Evolutionary conservation across 1,140 invertebrate genomes (phyloP).

Genomic region (Drosophila sucinea): DNA sequence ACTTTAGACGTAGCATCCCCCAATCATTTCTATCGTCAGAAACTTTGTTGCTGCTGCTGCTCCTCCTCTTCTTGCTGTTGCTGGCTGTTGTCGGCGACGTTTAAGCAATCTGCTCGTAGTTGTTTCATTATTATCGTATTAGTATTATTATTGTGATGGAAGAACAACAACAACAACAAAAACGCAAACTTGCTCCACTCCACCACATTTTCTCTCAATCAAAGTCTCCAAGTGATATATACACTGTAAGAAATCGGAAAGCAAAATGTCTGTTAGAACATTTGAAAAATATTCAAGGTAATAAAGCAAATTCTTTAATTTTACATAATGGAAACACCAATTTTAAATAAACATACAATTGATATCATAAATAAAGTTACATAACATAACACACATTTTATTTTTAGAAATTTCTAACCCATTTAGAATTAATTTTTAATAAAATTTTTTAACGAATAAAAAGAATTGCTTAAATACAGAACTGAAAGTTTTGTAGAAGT

Average conservation of each 20-base stretch:
- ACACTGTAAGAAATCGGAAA: neutral
- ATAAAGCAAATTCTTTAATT: no score
- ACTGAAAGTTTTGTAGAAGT: no score
- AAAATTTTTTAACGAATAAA: no score
- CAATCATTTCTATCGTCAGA: constrained; percentile 10
- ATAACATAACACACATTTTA: no score
- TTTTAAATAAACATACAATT: no score
- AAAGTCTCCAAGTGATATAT: constrained; percentile 17
- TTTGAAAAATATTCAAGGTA: neutral
- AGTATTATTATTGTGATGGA: constrained; percentile 25
- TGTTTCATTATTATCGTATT: constrained; percentile 39
- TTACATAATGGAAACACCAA: no score
- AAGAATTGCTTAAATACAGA: no score
- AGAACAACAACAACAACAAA: constrained; percentile 34
- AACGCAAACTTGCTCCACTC: constrained; percentile 31
- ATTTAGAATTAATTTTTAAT: no score
- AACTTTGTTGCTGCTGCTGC: constrained; percentile 19
- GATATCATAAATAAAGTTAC: no score
- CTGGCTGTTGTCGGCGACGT: neutral
- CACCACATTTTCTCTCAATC: constrained; percentile 33
- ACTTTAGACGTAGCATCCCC: constrained; percentile 6
- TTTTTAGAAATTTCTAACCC: no score
- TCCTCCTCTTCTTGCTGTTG: constrained; percentile 15
- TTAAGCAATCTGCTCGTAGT: constrained; percentile 17
- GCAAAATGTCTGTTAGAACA: neutral